Percentiles rank a stretch among this genome's conserved stretches.
These are phyloP conservation scores for Bursaphelenchus okinawaensis DNA, from an alignment of 2,888 invertebrate genomes.

Conservation along the genomic window DNA sequence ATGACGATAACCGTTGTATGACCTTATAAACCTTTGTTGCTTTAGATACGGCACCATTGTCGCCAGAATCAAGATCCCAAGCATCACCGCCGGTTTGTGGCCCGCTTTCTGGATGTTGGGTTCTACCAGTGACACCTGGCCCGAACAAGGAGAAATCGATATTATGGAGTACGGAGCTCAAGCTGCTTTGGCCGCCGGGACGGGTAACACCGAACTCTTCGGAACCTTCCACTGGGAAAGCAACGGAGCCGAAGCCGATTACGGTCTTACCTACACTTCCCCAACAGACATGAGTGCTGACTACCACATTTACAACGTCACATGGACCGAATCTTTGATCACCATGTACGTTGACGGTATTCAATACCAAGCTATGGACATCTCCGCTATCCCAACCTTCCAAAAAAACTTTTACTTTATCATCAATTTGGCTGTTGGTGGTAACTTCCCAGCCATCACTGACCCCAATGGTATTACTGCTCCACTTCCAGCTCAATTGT, in stretches of 20 bases:
- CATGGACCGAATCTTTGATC: neutral
- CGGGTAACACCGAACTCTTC: neutral
- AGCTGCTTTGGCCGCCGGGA: neutral
- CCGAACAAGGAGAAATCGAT: slow-evolving; percentile 6
- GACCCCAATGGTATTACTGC: neutral
- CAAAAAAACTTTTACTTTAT: neutral
- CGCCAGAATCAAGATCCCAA: slow-evolving; percentile 1
- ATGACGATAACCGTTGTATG: neutral
- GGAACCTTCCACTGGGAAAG: neutral
- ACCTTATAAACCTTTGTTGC: neutral
- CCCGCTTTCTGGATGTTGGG: slow-evolving; percentile 6
- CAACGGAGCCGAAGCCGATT: neutral
- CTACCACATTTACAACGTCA: neutral
- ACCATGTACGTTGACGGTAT: neutral
- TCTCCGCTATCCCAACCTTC: neutral
- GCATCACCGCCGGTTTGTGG: neutral
- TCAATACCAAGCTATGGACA: neutral
- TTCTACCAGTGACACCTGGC: neutral
- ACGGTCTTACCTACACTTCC: neutral
- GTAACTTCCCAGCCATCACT: neutral
- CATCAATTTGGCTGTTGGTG: slow-evolving; percentile 4
- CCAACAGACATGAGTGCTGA: neutral
- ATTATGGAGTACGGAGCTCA: neutral
- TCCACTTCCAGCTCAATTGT: neutral
- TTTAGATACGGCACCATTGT: slow-evolving; percentile 2